Evolutionary conservation across 2,797 vertebrate species (phyloP), one percentile per base, ranked within the genome.

Genomic region (Tiaroga cobitis): DNA sequence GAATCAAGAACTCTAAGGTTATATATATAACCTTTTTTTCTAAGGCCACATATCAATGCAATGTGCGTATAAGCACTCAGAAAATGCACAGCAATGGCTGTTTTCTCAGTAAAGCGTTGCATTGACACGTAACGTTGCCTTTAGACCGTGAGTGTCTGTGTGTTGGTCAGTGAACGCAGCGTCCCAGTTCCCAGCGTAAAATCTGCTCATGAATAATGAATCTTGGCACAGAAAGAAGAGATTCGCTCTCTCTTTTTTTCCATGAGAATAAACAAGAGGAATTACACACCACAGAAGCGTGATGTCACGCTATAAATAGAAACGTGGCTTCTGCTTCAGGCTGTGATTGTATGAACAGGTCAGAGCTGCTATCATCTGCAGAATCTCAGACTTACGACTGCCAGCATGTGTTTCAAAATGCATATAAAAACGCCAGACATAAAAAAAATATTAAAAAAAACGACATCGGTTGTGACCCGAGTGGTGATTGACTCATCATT

Each of bases 251-350:
- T 89, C 1, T 86, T 86, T 73, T 87, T 90, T 91, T 92, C 86
- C 87, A 82, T 76, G 80, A 93, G 93, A 94, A 93, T 94, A 93
- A 94, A 95, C 93, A 94, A 94, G 90, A 89, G 90, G 92, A 93
- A 94, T 93, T 92, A 91, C 91, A 91, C 92, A 91, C 89, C 87
- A 87, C 83, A 83, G 90, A 92, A 92, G 90, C 88, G 34, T 92
- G 89, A 84, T 90, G 87, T 34, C 68, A 21, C 43, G 82, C 93
- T 95, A 95, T 93, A 93, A 94, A 95, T 96, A 95, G 94, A 91
- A 89, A 82, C 21, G 51, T 83, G 89, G 70, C 82, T 93, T 92
- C 89, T 84, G 92, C 94, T 91, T 54, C 54, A 74, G 93, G 92
- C 93, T 92, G 90, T 81, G 85, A 92, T 93, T 92, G 91, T 78